phyloP scores from a whole-genome alignment of 2,888 invertebrate genomes.

The Galerucella pusilla region DNA sequence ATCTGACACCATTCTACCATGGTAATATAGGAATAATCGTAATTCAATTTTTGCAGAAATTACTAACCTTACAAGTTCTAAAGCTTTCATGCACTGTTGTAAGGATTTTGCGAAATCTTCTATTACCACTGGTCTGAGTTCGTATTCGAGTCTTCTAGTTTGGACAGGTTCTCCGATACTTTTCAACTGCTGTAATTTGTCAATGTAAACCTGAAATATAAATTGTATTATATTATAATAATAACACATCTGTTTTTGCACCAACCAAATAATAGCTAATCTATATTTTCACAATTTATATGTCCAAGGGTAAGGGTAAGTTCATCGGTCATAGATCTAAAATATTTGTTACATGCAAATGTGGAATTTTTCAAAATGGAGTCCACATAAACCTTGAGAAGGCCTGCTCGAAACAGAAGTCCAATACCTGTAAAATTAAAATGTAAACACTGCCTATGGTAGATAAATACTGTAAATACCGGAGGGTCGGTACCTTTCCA shows the following conservation, averaged over 20 bases:
- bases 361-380: too few relatives aligned
- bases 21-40: too few relatives aligned
- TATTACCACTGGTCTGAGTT: conserved; percentile 81
- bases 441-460: too few relatives aligned
- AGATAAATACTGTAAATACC: too few relatives aligned
- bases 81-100: conserved; percentile 83
- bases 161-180: conserved; percentile 91
- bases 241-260: neutral
- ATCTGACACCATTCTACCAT: too few relatives aligned
- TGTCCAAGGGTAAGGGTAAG: too few relatives aligned
- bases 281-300: neutral
- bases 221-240: neutral
- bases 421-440: too few relatives aligned
- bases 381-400: too few relatives aligned
- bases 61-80: conserved; percentile 75
- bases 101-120: conserved; percentile 84
- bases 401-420: too few relatives aligned
- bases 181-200: conserved; percentile 73
- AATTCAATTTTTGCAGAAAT: neutral
- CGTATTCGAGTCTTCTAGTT: conserved; percentile 82
- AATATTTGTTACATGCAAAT: too few relatives aligned
- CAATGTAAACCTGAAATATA: conserved; percentile 71
- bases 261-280: neutral
- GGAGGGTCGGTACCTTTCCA: too few relatives aligned
- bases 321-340: too few relatives aligned